These are phyloP conservation scores for Ips nitidus DNA, from an alignment of 1,140 invertebrate genomes.

Conservation along the genomic window DNA sequence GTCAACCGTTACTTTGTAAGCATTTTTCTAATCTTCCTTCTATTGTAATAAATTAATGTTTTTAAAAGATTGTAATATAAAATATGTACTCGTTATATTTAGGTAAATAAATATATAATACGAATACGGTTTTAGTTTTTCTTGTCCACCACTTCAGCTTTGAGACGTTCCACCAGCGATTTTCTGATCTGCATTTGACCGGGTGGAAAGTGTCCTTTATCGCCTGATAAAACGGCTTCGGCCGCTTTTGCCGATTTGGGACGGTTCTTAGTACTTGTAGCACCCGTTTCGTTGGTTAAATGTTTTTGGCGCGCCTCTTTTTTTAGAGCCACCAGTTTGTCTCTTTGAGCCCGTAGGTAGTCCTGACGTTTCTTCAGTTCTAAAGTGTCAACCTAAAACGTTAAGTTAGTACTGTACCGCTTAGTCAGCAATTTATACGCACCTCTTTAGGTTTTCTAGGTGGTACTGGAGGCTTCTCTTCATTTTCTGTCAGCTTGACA, in stretches of 20 bases:
- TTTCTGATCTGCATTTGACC: conserved; percentile 74
- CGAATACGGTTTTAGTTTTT: conserved; percentile 25
- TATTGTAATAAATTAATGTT: conserved; percentile 47
- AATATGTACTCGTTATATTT: conserved; percentile 54
- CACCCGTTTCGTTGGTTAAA: conserved; percentile 60
- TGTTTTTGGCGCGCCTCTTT: conserved; percentile 80
- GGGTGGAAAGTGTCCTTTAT: conserved; percentile 53
- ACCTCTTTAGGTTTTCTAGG: conserved; percentile 2
- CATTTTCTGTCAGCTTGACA: too few species aligned
- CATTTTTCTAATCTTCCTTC: conserved; percentile 43
- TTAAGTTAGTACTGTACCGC: background rate
- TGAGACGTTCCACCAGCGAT: conserved; percentile 79
- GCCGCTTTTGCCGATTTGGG: conserved; percentile 73
- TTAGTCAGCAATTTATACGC: background rate
- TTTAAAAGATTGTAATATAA: conserved; percentile 50
- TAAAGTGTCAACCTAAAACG: conserved; percentile 55
- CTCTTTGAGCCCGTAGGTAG: conserved; percentile 83
- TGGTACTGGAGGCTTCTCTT: conserved; percentile 1
- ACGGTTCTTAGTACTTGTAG: conserved; percentile 50
- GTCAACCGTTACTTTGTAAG: conserved; percentile 3
- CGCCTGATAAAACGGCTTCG: conserved; percentile 60
- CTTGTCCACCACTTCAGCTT: conserved; percentile 69
- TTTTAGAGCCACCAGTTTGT: conserved; percentile 86
- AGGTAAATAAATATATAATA: conserved; percentile 51
- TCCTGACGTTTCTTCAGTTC: conserved; percentile 80